phyloP scores from a whole-genome alignment of 1,140 invertebrate genomes.

The Spodoptera litura region DNA sequence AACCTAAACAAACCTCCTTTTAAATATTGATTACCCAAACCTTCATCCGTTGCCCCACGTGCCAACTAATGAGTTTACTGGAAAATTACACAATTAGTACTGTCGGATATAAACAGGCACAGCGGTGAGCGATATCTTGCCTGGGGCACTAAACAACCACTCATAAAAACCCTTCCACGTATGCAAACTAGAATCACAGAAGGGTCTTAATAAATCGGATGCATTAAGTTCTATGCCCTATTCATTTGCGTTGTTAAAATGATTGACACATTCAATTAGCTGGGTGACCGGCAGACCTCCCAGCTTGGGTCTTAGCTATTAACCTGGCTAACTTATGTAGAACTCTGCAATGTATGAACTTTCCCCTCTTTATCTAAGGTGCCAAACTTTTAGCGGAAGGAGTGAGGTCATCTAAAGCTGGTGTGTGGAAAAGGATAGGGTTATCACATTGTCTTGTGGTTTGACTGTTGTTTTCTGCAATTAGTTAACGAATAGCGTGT shows the following conservation, averaged over 20 bases:
- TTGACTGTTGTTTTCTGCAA: slow-evolving; percentile 83
- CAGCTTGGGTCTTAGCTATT: slow-evolving; percentile 79
- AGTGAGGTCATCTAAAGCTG: slow-evolving; percentile 58
- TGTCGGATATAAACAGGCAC: slow-evolving; percentile 71
- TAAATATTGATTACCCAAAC: not conserved
- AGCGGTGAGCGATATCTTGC: slow-evolving; percentile 71
- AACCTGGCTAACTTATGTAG: slow-evolving; percentile 60
- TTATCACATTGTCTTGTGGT: slow-evolving; percentile 72
- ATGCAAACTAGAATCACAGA: slow-evolving; percentile 44
- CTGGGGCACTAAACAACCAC: slow-evolving; percentile 70
- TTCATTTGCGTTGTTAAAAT: slow-evolving; percentile 86
- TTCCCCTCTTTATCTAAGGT: slow-evolving; percentile 6
- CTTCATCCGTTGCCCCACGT: not conserved
- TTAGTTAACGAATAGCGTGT: slow-evolving; percentile 79
- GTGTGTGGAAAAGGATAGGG: slow-evolving; percentile 63
- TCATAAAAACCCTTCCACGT: slow-evolving; percentile 54
- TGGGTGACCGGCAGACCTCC: slow-evolving; percentile 85
- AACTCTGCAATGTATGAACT: slow-evolving; percentile 47
- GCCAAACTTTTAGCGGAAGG: slow-evolving; percentile 26
- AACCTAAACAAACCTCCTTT: not conserved
- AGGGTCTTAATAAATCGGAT: slow-evolving; percentile 70
- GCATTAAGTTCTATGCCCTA: slow-evolving; percentile 75
- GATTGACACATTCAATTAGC: slow-evolving; percentile 87
- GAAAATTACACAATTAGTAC: slow-evolving; percentile 80
- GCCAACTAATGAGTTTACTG: slow-evolving; percentile 75